Percentiles rank a stretch among this genome's conserved stretches.
phyloP scores from a whole-genome alignment of 2,113 vertebrate species.

The Delphinus delphis region DNA sequence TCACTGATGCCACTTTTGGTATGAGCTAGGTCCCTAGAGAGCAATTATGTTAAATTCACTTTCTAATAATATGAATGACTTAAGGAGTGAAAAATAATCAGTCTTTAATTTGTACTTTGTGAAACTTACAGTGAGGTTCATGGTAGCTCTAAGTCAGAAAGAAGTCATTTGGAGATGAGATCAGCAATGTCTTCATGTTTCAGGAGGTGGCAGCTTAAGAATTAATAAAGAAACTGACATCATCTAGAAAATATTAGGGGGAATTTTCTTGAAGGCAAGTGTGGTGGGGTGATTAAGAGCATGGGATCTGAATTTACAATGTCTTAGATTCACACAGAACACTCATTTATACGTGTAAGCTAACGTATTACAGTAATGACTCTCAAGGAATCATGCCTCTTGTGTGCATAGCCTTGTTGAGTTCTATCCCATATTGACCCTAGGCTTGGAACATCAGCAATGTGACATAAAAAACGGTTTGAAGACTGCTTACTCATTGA shows the following conservation, averaged over 20 bases:
- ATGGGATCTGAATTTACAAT: background rate
- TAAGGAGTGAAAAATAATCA: background rate
- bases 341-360: background rate
- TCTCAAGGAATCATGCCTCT: background rate
- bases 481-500: background rate
- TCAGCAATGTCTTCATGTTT: background rate
- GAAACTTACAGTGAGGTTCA: background rate
- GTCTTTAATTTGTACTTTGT: background rate
- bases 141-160: slow-evolving; percentile 2
- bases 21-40: background rate
- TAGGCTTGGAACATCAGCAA: background rate
- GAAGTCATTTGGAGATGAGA: background rate
- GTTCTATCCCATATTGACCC: background rate
- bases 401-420: background rate
- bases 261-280: background rate
- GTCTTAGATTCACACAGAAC: background rate
- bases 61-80: slow-evolving; percentile 31
- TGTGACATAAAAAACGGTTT: background rate
- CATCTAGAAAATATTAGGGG: background rate
- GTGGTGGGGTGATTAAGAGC: background rate
- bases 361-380: background rate
- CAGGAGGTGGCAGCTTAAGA: background rate
- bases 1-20: background rate
- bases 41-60: background rate
- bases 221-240: background rate